Evolutionary conservation across 2,888 invertebrate genomes (phyloP).

Genomic region (Pachymerium ferrugineum): DNA sequence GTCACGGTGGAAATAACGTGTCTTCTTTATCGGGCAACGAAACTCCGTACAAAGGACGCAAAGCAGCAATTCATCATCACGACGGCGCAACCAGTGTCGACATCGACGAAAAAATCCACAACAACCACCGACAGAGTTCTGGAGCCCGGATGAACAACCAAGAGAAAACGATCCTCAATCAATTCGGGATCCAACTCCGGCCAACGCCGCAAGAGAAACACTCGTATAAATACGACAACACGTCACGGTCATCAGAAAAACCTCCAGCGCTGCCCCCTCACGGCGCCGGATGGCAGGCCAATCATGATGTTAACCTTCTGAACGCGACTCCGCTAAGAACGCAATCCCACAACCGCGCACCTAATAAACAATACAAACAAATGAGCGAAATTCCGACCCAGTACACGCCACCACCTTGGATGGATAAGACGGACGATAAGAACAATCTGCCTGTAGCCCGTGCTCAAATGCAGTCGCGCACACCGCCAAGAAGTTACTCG

Average conservation of each 20-base stretch:
- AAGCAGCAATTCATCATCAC: slow-evolving; percentile 17
- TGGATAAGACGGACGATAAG: slow-evolving; percentile 34
- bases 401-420: slow-evolving; percentile 38
- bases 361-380: background rate
- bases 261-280: background rate
- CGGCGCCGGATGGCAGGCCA: slow-evolving; percentile 16
- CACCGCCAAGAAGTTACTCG: slow-evolving; percentile 39
- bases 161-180: background rate
- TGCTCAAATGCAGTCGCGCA: slow-evolving; percentile 32
- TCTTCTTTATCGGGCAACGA: background rate
- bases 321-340: background rate
- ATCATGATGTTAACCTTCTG: background rate
- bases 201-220: slow-evolving; percentile 28
- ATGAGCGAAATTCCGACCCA: slow-evolving; percentile 33
- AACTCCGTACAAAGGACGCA: slow-evolving; percentile 32
- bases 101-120: background rate
- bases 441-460: background rate
- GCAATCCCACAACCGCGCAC: slow-evolving; percentile 1
- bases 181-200: slow-evolving; percentile 23
- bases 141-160: background rate
- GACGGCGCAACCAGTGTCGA: background rate
- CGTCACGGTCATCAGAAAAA: background rate
- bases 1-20: slow-evolving; percentile 25
- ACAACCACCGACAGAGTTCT: background rate
- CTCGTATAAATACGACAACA: background rate